Percentiles rank a stretch among this genome's conserved stretches.
phyloP scores from a whole-genome alignment of 2,797 vertebrate species.

The Tapirus indicus region DNA sequence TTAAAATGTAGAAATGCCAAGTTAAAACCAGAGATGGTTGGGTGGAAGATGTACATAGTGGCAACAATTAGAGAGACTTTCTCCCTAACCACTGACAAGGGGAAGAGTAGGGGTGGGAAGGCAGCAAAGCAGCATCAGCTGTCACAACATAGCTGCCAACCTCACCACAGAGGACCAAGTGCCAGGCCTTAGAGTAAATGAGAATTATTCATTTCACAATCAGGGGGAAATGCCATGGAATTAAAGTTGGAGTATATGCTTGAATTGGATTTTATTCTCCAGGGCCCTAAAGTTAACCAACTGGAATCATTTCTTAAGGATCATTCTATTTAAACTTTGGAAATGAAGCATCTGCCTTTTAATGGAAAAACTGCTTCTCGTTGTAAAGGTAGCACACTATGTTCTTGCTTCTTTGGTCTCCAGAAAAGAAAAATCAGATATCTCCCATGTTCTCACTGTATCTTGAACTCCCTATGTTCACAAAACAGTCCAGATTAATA shows the following conservation, averaged over 20 bases:
- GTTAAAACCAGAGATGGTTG: not conserved
- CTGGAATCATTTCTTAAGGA: slow-evolving; percentile 65
- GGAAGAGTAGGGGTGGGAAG: not conserved
- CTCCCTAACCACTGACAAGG: not conserved
- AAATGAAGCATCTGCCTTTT: slow-evolving; percentile 74
- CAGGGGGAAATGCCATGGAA: slow-evolving; percentile 9
- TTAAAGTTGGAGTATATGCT: slow-evolving; percentile 50
- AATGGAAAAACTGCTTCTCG: slow-evolving; percentile 76
- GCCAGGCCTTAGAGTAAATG: not conserved
- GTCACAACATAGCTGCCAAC: not conserved
- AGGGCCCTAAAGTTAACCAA: slow-evolving; percentile 57
- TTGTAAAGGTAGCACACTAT: slow-evolving; percentile 71
- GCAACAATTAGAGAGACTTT: not conserved
- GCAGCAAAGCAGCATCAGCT: not conserved
- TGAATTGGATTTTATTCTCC: slow-evolving; percentile 60
- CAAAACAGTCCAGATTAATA: slow-evolving; percentile 68
- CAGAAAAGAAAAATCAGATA: slow-evolving; percentile 54
- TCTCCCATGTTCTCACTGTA: slow-evolving; percentile 9
- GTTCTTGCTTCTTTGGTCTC: slow-evolving; percentile 69
- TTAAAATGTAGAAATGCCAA: not conserved
- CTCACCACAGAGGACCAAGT: not conserved
- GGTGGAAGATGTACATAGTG: not conserved
- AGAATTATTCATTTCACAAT: slow-evolving; percentile 56
- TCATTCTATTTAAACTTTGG: slow-evolving; percentile 66
- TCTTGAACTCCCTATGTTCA: slow-evolving; percentile 56